Evolutionary conservation across 1,140 invertebrate genomes (phyloP).

Genomic region (Neodiprion virginianus): DNA sequence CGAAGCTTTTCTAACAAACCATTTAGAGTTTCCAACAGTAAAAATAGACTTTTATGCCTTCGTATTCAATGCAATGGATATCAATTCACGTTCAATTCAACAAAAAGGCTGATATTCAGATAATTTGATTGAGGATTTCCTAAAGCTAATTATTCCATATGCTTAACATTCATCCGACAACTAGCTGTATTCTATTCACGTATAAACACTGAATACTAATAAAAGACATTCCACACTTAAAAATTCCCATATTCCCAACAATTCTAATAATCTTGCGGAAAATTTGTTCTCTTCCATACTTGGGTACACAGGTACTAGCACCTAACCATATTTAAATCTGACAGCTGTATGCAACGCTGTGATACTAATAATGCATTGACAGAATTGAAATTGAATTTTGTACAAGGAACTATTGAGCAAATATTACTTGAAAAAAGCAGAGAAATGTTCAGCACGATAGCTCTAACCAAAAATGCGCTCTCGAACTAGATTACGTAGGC

Average conservation of each 20-base stretch:
- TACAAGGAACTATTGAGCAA: background rate
- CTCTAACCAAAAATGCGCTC: background rate
- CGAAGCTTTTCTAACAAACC: too few species aligned
- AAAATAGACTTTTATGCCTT: too few species aligned
- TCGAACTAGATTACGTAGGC: background rate
- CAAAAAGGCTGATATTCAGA: background rate
- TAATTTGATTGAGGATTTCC: background rate
- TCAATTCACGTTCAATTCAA: background rate
- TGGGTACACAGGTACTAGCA: slow-evolving; percentile 1
- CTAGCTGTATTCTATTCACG: background rate
- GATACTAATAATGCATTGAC: background rate
- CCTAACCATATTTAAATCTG: background rate
- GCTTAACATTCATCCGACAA: background rate
- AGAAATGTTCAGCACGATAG: too few species aligned
- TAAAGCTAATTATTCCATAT: background rate
- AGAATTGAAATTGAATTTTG: background rate
- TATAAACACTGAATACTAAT: background rate
- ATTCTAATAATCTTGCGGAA: background rate
- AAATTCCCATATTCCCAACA: background rate
- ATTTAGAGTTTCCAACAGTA: too few species aligned
- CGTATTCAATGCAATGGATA: background rate
- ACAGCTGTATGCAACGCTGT: background rate
- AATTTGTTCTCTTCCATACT: background rate
- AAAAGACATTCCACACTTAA: background rate
- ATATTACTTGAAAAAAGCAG: too few species aligned